Percentiles rank a stretch among this genome's conserved stretches.
Conservation (phyloP, 2,113 vertebrate genomes). For the Synodontis membranacea region DNA sequence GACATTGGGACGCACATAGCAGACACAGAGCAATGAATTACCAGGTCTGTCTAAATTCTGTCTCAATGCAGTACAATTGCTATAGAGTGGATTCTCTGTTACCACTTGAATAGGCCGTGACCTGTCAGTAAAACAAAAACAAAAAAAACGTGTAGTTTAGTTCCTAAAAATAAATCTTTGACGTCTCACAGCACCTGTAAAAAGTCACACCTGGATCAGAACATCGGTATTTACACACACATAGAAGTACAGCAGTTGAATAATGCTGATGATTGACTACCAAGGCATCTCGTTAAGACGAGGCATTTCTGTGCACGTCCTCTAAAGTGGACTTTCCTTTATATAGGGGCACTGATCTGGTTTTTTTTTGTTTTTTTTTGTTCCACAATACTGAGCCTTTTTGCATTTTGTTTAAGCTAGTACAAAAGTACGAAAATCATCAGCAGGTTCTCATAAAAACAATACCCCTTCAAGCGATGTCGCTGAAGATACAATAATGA, state of each 20-base stretch:
- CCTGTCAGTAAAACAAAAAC: constrained; percentile 34
- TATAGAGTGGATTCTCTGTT: not conserved
- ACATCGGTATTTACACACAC: not conserved
- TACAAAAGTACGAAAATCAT: constrained; percentile 28
- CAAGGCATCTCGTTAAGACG: not conserved
- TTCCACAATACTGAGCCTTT: not conserved
- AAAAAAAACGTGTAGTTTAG: constrained; percentile 12
- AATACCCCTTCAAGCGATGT: constrained; percentile 3
- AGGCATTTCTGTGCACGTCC: constrained; percentile 1
- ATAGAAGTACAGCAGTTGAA: constrained; percentile 6
- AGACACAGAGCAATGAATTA: constrained; percentile 17
- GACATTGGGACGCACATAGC: not conserved
- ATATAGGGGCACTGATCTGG: not conserved
- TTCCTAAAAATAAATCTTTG: not conserved
- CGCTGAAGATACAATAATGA: constrained; percentile 40
- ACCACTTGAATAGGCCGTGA: constrained; percentile 17
- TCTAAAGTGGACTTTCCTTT: constrained; percentile 17
- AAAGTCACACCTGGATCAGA: constrained; percentile 4
- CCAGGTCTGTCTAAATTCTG: constrained; percentile 38
- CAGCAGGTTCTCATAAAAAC: constrained; percentile 31
- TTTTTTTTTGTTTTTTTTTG: too few species aligned
- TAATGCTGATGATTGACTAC: constrained; percentile 18
- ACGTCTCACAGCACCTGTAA: constrained; percentile 25
- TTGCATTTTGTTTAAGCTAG: constrained; percentile 8
- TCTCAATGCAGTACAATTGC: constrained; percentile 53